phyloP scores from a whole-genome alignment of 1,140 invertebrate species.

The Meloidogyne exigua region DNA sequence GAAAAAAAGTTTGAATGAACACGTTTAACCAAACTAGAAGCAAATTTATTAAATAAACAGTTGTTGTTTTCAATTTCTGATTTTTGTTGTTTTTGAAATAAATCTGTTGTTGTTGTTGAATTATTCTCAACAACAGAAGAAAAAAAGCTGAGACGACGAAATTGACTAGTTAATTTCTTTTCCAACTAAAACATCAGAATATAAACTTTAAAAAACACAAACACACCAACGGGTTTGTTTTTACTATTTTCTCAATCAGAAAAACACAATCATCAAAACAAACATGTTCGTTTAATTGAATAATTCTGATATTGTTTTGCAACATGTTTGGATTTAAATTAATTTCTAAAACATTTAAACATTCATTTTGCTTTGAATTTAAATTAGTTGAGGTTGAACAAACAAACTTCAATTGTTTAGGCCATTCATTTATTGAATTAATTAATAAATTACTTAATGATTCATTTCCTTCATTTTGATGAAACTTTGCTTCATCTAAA shows the following conservation, averaged over 20 bases:
- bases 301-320: conserved; percentile 12
- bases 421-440: conserved; percentile 19
- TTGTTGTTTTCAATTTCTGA: conserved; percentile 55
- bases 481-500: conserved; percentile 46
- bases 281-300: conserved; percentile 46
- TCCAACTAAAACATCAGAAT: conserved; percentile 72
- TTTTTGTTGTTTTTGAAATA: neutral
- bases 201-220: conserved; percentile 58
- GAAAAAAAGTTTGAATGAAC: conserved; percentile 86
- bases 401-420: conserved; percentile 37
- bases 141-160: conserved; percentile 13
- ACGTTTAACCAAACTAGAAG: conserved; percentile 77
- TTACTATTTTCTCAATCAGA: conserved; percentile 75
- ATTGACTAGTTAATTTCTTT: conserved; percentile 64
- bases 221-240: conserved; percentile 76
- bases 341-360: conserved; percentile 5
- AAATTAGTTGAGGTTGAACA: conserved; percentile 27
- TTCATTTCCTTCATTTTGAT: conserved; percentile 47
- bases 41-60: conserved; percentile 73
- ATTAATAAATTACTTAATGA: conserved; percentile 45
- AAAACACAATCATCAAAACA: conserved; percentile 47
- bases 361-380: neutral
- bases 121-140: neutral
- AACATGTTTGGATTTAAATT: neutral
- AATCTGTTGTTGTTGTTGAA: neutral